Evolutionary conservation across 64 coral and sea anemone species (phyloP).

Genomic region (Actinia equina): DNA sequence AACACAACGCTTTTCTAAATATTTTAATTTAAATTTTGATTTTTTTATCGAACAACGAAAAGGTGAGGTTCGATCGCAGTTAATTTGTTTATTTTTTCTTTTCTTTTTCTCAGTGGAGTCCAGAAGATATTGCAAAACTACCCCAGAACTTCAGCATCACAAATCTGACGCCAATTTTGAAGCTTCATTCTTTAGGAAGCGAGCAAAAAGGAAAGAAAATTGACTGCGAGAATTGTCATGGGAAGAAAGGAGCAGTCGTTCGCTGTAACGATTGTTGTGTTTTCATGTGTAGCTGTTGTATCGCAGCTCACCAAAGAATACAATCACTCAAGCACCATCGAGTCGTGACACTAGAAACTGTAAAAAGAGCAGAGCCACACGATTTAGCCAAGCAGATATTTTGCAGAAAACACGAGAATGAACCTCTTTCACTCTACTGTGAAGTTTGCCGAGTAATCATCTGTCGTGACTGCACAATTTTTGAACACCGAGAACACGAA

Average conservation of each 20-base stretch:
- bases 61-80: neutral
- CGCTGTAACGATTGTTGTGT: neutral
- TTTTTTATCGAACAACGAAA: neutral
- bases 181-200: neutral
- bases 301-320: constrained; percentile 1
- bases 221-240: constrained; percentile 9
- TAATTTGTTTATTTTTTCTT: neutral
- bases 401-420: neutral
- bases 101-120: neutral
- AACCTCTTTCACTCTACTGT: constrained; percentile 12
- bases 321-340: neutral
- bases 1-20: neutral
- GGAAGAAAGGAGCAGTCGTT: neutral
- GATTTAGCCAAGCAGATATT: constrained; percentile 2
- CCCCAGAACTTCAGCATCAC: constrained; percentile 4
- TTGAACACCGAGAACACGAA: constrained; percentile 25
- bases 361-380: constrained; percentile 19
- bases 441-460: neutral
- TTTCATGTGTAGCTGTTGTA: constrained; percentile 8
- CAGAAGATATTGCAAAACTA: constrained; percentile 4
- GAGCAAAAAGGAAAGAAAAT: constrained; percentile 3
- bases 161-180: constrained; percentile 15
- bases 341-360: neutral
- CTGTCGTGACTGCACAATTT: constrained; percentile 28
- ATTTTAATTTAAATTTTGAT: neutral